Conservation (phyloP, 2,113 vertebrate species). For the Myiagra hebetior region DNA sequence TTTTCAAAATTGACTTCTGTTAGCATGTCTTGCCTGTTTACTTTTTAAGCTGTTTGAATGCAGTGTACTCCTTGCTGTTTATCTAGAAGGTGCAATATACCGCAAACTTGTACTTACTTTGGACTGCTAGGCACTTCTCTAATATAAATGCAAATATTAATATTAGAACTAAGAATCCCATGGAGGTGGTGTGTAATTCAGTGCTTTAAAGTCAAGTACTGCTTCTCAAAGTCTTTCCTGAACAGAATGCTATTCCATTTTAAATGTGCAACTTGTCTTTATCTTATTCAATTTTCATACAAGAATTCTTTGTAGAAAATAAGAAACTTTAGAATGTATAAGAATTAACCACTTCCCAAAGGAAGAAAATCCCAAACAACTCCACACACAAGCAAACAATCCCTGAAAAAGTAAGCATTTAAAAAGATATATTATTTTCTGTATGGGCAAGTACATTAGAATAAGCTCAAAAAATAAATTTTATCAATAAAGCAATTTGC, state of each 20-base stretch:
- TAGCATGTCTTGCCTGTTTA: background rate
- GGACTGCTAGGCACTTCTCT: background rate
- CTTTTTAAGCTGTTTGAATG: background rate
- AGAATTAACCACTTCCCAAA: background rate
- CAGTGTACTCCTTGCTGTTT: background rate
- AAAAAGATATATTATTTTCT: background rate
- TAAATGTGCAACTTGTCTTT: background rate
- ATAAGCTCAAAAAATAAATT: background rate
- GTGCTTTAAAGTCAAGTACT: background rate
- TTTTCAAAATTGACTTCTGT: background rate
- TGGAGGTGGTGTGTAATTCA: background rate
- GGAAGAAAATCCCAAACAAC: background rate
- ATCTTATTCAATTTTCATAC: background rate
- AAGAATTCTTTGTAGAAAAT: background rate
- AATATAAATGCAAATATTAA: constrained; percentile 37
- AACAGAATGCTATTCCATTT: background rate
- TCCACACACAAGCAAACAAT: background rate
- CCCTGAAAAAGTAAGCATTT: accelerated
- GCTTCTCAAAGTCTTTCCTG: background rate
- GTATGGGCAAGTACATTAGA: background rate
- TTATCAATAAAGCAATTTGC: background rate
- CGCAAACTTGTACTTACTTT: background rate
- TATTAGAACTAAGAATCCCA: background rate
- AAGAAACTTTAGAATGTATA: background rate
- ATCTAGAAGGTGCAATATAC: background rate